Evolutionary conservation across 1,140 invertebrate species (phyloP).

Genomic region (Panulirus ornatus): DNA sequence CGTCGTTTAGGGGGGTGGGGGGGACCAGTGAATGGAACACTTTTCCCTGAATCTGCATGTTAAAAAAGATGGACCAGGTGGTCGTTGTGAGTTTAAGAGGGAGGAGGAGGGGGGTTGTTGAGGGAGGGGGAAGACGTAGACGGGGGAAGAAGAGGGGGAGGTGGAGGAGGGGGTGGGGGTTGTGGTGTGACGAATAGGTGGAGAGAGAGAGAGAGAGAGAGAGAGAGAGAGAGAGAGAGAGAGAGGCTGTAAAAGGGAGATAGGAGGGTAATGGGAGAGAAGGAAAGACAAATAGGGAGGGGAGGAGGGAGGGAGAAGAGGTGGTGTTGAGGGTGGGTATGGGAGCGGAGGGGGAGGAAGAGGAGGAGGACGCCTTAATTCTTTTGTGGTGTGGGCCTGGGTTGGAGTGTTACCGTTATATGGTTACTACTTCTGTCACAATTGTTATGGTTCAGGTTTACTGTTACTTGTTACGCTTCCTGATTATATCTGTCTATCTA

Average conservation of each 20-base stretch:
- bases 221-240: not conserved
- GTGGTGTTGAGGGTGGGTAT: not conserved
- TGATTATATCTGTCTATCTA: not conserved
- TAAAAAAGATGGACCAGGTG: constrained; percentile 41
- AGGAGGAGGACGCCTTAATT: not conserved
- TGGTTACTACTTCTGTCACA: too few relatives aligned
- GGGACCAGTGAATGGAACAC: not conserved
- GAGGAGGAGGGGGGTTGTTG: not conserved
- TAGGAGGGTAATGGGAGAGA: not conserved
- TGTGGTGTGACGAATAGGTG: too few relatives aligned
- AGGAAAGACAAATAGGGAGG: not conserved
- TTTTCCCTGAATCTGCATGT: constrained; percentile 43
- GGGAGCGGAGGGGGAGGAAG: not conserved
- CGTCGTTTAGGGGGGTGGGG: not conserved
- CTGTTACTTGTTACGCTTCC: too few relatives aligned
- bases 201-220: not conserved
- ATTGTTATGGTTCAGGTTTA: too few relatives aligned
- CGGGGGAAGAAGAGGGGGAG: not conserved
- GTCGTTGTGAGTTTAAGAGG: not conserved
- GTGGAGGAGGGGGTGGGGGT: not conserved
- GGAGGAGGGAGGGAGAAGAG: not conserved
- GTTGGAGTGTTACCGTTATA: not conserved
- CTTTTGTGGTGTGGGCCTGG: too few relatives aligned
- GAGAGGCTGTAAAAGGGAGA: not conserved
- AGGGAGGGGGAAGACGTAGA: too few relatives aligned